Evolutionary conservation across 2,888 invertebrate species (phyloP).

Genomic region (Ferrisia virgata): DNA sequence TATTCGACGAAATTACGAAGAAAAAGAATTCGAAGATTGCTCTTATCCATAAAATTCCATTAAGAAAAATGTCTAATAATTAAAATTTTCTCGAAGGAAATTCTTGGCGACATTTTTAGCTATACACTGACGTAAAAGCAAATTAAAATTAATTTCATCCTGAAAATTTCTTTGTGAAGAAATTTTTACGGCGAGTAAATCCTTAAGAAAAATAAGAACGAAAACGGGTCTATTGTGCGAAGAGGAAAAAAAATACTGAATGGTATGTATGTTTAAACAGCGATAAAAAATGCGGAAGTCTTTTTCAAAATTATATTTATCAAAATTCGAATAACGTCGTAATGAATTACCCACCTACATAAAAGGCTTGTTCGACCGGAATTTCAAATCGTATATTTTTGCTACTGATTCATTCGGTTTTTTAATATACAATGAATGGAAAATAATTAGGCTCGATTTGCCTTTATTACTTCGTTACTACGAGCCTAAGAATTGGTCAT

Average conservation of each 20-base stretch:
- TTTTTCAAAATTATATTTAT: not conserved
- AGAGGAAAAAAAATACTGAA: not conserved
- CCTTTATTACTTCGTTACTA: no score
- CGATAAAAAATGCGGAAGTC: not conserved
- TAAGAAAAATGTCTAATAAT: slow-evolving; percentile 6
- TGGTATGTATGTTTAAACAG: not conserved
- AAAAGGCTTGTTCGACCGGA: not conserved
- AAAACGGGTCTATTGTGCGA: not conserved
- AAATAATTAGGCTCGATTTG: no score
- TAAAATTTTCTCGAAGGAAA: not conserved
- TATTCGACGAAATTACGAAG: not conserved
- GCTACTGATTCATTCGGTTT: no score
- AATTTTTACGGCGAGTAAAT: not conserved
- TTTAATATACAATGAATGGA: no score
- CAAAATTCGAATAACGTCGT: not conserved
- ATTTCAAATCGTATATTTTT: not conserved
- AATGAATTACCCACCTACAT: not conserved
- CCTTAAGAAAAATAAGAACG: not conserved
- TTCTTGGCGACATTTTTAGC: not conserved
- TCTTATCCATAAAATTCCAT: not conserved
- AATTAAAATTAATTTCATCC: not conserved
- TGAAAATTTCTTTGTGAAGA: slow-evolving; percentile 1
- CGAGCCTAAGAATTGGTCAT: no score
- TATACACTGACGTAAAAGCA: not conserved
- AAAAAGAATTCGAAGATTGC: slow-evolving; percentile 6